phyloP scores from a whole-genome alignment of 2,888 invertebrate species.

The Ditula angustiorana region DNA sequence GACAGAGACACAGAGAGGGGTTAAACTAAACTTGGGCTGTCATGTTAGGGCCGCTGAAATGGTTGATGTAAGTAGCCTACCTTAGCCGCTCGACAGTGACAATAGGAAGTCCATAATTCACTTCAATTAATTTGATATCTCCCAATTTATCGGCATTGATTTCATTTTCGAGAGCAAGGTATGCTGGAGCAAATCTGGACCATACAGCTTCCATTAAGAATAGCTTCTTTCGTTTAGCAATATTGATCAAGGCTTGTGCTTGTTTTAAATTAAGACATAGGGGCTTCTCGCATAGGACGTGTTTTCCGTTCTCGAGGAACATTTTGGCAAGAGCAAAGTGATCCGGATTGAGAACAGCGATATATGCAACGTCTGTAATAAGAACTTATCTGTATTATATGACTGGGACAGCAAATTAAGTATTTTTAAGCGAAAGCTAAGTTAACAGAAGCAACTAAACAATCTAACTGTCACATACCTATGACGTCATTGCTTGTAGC shows the following conservation, averaged over 20 bases:
- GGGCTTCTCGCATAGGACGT: constrained; percentile 96
- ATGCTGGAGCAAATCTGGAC: constrained; percentile 93
- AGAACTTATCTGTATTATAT: background rate
- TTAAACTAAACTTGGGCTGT: no score
- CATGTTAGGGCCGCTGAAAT: no score
- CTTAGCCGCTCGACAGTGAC: constrained; percentile 60
- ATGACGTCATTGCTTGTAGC: constrained; percentile 19
- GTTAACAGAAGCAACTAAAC: no score
- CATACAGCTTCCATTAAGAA: constrained; percentile 97
- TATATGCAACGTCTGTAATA: constrained; percentile 91
- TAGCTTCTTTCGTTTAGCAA: constrained; percentile 89
- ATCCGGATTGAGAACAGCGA: constrained; percentile 91
- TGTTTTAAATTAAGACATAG: constrained; percentile 92
- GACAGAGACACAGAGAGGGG: no score
- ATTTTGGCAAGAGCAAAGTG: constrained; percentile 90
- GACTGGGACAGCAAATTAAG: constrained; percentile 85
- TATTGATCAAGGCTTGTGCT: constrained; percentile 87
- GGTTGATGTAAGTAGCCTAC: no score
- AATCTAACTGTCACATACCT: constrained; percentile 47
- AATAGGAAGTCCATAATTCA: constrained; percentile 88
- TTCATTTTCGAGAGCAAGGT: constrained; percentile 88
- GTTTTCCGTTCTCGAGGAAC: constrained; percentile 93
- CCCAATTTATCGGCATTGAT: constrained; percentile 89
- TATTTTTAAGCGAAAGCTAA: no score
- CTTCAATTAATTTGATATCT: constrained; percentile 88